Evolutionary conservation across 2,113 vertebrate species (phyloP).

Genomic region (Microcebus griseorufus): DNA sequence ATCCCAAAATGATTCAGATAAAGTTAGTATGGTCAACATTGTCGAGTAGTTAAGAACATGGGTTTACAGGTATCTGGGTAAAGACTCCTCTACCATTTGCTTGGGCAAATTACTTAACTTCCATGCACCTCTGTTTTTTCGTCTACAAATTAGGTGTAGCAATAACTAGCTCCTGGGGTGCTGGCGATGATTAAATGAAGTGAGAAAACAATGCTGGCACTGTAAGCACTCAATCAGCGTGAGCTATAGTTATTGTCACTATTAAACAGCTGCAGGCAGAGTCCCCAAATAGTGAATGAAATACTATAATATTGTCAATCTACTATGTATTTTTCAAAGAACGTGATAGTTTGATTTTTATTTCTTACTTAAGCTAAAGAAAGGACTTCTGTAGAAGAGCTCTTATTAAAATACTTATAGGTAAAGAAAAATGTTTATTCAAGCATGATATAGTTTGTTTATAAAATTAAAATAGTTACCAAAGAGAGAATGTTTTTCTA

Average conservation of each 20-base stretch:
- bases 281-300: not conserved
- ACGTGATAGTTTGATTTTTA: not conserved
- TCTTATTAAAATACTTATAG: not conserved
- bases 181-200: not conserved
- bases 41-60: not conserved
- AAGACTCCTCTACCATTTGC: not conserved
- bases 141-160: not conserved
- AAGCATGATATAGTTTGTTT: not conserved
- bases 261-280: not conserved
- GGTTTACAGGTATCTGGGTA: not conserved
- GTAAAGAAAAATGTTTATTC: not conserved
- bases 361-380: not conserved
- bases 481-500: slow-evolving; percentile 4
- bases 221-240: not conserved
- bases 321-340: not conserved
- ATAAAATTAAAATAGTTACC: slow-evolving; percentile 11
- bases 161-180: not conserved
- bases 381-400: not conserved
- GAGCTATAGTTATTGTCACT: not conserved
- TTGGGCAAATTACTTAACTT: not conserved
- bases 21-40: not conserved
- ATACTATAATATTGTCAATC: not conserved
- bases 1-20: not conserved
- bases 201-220: not conserved
- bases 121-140: not conserved